Percentiles rank a stretch among this genome's conserved stretches.
Evolutionary conservation across 2,888 invertebrate species (phyloP).

Genomic region (Napeogenes inachia): DNA sequence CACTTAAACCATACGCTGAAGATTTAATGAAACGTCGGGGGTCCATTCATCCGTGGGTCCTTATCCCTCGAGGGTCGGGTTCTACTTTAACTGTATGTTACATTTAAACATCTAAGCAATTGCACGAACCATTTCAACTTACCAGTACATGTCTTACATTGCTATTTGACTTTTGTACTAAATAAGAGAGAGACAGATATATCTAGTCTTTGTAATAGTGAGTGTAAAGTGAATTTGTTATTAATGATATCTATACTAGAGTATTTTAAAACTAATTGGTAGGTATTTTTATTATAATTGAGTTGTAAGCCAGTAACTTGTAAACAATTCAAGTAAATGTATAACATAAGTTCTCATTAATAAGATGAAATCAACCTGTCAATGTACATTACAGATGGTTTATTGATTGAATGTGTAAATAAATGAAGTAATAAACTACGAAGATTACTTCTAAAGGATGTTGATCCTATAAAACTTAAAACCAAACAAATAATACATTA

Average conservation of each 20-base stretch:
- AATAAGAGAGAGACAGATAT: neutral
- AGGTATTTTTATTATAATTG: conserved; percentile 7
- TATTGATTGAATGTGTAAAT: too few species aligned
- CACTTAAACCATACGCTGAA: conserved; percentile 29
- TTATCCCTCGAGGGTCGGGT: conserved; percentile 32
- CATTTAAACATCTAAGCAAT: conserved; percentile 40
- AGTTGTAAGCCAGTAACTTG: neutral
- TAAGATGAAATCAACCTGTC: too few species aligned
- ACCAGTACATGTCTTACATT: conserved; percentile 22
- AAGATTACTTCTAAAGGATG: too few species aligned
- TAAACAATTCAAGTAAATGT: too few species aligned
- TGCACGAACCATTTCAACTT: conserved; percentile 41
- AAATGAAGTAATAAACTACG: too few species aligned
- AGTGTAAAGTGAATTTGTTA: conserved; percentile 31
- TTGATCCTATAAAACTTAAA: too few species aligned
- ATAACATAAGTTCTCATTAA: too few species aligned
- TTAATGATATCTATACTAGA: conserved; percentile 25
- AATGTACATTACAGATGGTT: too few species aligned
- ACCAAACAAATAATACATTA: too few species aligned
- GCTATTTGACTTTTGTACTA: too few species aligned
- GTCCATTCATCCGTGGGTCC: conserved; percentile 32
- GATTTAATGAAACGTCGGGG: conserved; percentile 30
- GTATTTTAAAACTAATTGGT: conserved; percentile 28
- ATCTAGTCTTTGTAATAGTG: conserved; percentile 21
- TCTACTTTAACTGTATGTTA: conserved; percentile 39